A percentile compares a stretch with the other conserved stretches of the same genome.
These are phyloP conservation scores for Silurus asotus DNA, from an alignment of 2,113 vertebrate species.

Conservation along the genomic window DNA sequence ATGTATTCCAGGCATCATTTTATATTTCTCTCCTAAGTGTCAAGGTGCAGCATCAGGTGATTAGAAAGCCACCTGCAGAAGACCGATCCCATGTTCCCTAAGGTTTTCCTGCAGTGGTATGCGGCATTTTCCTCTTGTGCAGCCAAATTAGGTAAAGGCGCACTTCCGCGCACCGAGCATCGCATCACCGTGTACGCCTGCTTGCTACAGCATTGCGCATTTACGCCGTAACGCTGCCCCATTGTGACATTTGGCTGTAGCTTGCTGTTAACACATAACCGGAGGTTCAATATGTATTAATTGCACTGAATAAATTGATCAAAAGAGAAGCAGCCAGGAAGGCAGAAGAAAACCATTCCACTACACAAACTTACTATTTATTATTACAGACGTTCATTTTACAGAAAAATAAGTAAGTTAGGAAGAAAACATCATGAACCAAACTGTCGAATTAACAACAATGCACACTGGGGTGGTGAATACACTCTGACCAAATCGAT, in stretches of 20 bases:
- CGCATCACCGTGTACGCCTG: slow-evolving; percentile 33
- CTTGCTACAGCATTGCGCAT: slow-evolving; percentile 41
- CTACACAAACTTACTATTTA: not conserved
- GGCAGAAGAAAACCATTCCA: not conserved
- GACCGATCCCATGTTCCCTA: slow-evolving; percentile 71
- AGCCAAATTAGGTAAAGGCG: slow-evolving; percentile 71
- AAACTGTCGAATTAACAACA: not conserved
- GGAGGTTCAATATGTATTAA: not conserved
- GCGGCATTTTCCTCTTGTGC: slow-evolving; percentile 69
- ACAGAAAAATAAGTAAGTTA: not conserved
- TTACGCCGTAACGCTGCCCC: slow-evolving; percentile 8
- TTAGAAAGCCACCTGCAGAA: slow-evolving; percentile 62
- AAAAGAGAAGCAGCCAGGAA: not conserved
- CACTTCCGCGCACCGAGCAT: slow-evolving; percentile 54
- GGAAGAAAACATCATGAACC: not conserved
- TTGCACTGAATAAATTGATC: not conserved
- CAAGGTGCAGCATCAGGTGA: slow-evolving; percentile 58
- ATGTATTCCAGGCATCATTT: slow-evolving; percentile 28
- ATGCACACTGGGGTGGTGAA: too few species aligned
- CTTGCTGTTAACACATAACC: slow-evolving; percentile 4
- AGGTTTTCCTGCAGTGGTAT: slow-evolving; percentile 76
- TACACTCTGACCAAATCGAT: not conserved
- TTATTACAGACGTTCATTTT: not conserved
- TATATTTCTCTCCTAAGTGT: slow-evolving; percentile 61
- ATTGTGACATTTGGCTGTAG: slow-evolving; percentile 16